These are phyloP conservation scores for Drosophila watanabei DNA, from an alignment of 1,140 invertebrate species.

Conservation along the genomic window DNA sequence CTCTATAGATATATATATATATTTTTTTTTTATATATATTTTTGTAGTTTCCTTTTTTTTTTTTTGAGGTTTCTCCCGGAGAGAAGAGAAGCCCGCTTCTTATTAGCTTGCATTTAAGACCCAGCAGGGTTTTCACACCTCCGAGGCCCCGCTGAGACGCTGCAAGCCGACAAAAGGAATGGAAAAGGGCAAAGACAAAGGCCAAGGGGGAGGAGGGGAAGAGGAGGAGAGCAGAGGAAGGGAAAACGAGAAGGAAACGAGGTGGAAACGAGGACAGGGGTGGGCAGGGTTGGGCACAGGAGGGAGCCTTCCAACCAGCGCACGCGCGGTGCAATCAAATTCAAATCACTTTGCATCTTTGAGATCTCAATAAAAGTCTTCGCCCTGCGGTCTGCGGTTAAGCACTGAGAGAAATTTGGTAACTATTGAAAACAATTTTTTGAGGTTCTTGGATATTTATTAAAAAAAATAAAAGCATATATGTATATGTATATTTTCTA, in stretches of 20 bases:
- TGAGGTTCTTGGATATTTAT: no score
- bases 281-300: background rate
- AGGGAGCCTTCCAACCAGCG: slow-evolving; percentile 37
- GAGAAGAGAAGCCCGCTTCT: slow-evolving; percentile 57
- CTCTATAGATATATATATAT: background rate
- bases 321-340: slow-evolving; percentile 81
- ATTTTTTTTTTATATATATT: background rate
- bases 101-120: slow-evolving; percentile 85
- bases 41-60: background rate
- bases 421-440: background rate
- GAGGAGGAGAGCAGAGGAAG: slow-evolving; percentile 22
- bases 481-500: background rate
- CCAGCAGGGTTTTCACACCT: slow-evolving; percentile 86
- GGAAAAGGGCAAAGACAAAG: slow-evolving; percentile 24
- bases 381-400: slow-evolving; percentile 17
- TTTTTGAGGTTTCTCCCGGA: background rate
- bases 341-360: slow-evolving; percentile 84
- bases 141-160: slow-evolving; percentile 73
- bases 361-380: slow-evolving; percentile 83
- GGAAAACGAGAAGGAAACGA: background rate
- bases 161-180: slow-evolving; percentile 33
- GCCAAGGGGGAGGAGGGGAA: slow-evolving; percentile 12
- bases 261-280: slow-evolving; percentile 2
- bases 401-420: background rate
- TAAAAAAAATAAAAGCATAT: background rate